Conservation (phyloP, 23 tunicate species). For the Clavelina lepadiformis region DNA sequence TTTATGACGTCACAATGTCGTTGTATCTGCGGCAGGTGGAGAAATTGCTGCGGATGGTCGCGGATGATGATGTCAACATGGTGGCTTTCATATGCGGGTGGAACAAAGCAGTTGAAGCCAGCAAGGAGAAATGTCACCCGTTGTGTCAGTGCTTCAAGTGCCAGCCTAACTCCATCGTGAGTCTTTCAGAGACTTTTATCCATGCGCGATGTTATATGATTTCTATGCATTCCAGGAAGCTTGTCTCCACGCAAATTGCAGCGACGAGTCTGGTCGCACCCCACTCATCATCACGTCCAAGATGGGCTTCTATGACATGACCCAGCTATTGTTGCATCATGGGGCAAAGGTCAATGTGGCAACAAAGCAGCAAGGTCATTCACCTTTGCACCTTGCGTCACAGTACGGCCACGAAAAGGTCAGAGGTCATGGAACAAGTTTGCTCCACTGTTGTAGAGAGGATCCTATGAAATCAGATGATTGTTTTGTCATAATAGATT, state of each 20-base stretch:
- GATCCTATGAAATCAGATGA: not conserved
- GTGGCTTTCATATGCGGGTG: slow-evolving; percentile 82
- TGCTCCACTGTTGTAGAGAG: not conserved
- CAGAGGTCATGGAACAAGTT: not conserved
- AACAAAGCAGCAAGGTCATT: slow-evolving; percentile 16
- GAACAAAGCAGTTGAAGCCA: slow-evolving; percentile 7
- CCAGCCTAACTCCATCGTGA: slow-evolving; percentile 40
- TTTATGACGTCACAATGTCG: too few relatives aligned
- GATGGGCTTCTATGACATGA: slow-evolving; percentile 61
- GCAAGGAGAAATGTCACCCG: slow-evolving; percentile 59
- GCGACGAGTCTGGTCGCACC: slow-evolving; percentile 34
- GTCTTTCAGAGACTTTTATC: not conserved
- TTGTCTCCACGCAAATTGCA: slow-evolving; percentile 52
- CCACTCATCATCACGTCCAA: slow-evolving; percentile 58
- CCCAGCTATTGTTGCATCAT: slow-evolving; percentile 38
- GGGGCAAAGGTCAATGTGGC: slow-evolving; percentile 38
- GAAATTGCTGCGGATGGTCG: slow-evolving; percentile 57
- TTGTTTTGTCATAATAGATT: too few relatives aligned
- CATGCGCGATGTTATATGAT: too few relatives aligned
- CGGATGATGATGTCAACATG: slow-evolving; percentile 75
- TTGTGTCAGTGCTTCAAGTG: slow-evolving; percentile 86
- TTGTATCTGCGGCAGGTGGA: too few relatives aligned
- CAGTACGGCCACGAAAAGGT: slow-evolving; percentile 76
- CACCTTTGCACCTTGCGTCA: slow-evolving; percentile 69
- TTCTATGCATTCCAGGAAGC: slow-evolving; percentile 26